phyloP scores from a whole-genome alignment of 2,797 vertebrate genomes.

The Notolepis coatsorum region DNA sequence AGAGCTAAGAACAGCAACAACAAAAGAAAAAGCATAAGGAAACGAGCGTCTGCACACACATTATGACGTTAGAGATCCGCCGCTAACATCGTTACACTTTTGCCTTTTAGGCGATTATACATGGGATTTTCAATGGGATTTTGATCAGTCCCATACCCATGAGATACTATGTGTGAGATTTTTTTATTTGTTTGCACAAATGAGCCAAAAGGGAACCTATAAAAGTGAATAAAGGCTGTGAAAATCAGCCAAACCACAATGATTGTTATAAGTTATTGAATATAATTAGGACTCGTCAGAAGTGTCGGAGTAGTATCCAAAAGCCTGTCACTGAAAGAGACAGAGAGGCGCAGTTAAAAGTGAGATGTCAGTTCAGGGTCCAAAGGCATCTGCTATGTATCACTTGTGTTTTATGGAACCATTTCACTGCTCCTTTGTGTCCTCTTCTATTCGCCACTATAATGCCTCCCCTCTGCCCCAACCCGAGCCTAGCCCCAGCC shows the following conservation, averaged over 20 bases:
- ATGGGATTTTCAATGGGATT: constrained; percentile 47
- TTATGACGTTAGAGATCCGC: no score
- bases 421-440: no score
- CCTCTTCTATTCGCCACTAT: no score
- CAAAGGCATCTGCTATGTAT: constrained; percentile 43
- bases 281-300: constrained; percentile 14
- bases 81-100: no score
- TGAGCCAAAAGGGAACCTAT: constrained; percentile 31
- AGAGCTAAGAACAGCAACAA: no score
- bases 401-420: no score
- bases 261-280: constrained; percentile 33
- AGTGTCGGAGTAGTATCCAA: constrained; percentile 31
- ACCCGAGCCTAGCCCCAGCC: no score
- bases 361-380: constrained; percentile 27
- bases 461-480: no score
- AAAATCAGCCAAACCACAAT: constrained; percentile 32
- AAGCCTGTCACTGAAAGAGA: constrained; percentile 19
- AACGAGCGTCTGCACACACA: no score
- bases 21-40: no score
- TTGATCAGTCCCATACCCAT: constrained; percentile 52
- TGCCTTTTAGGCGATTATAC: constrained; percentile 26
- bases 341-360: constrained; percentile 31
- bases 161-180: constrained; percentile 46
- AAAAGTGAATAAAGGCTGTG: constrained; percentile 47
- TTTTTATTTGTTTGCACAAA: constrained; percentile 51